Conservation (phyloP, 2,113 vertebrate species). For the Scortum barcoo region DNA sequence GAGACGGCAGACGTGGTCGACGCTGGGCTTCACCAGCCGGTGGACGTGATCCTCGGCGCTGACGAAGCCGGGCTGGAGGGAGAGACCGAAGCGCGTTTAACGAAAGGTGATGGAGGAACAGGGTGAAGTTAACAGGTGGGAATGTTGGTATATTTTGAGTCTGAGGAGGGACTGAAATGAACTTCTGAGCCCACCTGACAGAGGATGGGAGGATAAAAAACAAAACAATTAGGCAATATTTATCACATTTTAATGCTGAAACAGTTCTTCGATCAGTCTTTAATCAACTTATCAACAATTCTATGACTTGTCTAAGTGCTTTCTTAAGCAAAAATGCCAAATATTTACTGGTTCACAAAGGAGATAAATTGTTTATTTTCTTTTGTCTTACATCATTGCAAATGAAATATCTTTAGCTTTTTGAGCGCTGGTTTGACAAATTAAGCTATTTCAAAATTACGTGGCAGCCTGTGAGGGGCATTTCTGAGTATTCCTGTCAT, state of each 20-base stretch:
- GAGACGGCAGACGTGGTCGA: conserved; percentile 92
- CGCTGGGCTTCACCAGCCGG: conserved; percentile 90
- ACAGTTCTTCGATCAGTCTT: not conserved
- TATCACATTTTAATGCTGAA: too few species aligned
- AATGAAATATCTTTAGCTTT: not conserved
- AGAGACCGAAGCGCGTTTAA: conserved; percentile 1
- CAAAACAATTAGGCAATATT: too few species aligned
- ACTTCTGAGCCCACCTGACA: too few species aligned
- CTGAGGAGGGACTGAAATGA: too few species aligned
- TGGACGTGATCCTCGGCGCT: conserved; percentile 83
- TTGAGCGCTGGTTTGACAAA: not conserved
- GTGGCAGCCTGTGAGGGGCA: not conserved
- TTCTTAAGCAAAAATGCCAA: not conserved
- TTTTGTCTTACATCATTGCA: not conserved
- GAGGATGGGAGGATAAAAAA: too few species aligned
- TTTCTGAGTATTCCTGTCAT: too few species aligned
- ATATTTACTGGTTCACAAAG: not conserved
- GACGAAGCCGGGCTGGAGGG: conserved; percentile 82
- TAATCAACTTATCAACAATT: not conserved
- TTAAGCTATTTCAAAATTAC: not conserved
- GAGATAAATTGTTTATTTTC: not conserved
- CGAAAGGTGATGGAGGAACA: not conserved
- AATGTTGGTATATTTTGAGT: too few species aligned
- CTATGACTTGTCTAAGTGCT: not conserved
- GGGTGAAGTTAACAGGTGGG: too few species aligned